Evolutionary conservation across 1,140 invertebrate genomes (phyloP).

Genomic region (Limonius californicus): DNA sequence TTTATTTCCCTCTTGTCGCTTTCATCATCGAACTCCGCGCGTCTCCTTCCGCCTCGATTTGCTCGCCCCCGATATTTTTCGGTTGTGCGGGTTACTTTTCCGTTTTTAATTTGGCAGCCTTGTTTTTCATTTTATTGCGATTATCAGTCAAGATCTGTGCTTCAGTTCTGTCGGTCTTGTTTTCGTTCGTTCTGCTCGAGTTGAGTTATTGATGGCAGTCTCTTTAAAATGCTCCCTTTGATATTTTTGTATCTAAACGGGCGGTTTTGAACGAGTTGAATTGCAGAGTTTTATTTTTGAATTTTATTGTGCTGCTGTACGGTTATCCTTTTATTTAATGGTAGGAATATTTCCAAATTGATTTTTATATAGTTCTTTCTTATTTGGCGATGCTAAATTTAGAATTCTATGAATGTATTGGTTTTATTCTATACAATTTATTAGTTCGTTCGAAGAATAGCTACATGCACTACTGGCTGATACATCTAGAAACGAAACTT

Average conservation of each 20-base stretch:
- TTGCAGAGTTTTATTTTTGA: too few relatives aligned
- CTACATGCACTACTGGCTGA: too few relatives aligned
- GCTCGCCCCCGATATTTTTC: neutral
- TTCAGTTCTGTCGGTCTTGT: neutral
- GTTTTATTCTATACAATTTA: too few relatives aligned
- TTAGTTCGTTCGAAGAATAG: too few relatives aligned
- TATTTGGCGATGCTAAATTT: too few relatives aligned
- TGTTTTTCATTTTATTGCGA: neutral
- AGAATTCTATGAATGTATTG: too few relatives aligned
- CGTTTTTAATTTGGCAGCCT: neutral
- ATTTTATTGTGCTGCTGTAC: too few relatives aligned
- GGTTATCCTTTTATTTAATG: too few relatives aligned
- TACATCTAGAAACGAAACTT: too few relatives aligned
- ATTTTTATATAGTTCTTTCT: too few relatives aligned
- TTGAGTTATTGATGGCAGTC: neutral
- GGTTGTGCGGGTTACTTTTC: neutral
- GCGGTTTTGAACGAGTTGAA: too few relatives aligned
- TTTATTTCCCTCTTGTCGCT: constrained; percentile 1
- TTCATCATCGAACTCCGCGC: neutral
- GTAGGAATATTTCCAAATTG: too few relatives aligned
- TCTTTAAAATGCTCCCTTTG: neutral
- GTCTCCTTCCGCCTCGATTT: neutral
- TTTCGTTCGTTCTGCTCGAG: neutral
- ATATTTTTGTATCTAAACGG: neutral
- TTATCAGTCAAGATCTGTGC: neutral